A percentile compares a stretch with the other conserved stretches of the same genome.
Evolutionary conservation across 2,888 invertebrate species (phyloP).

Genomic region (Pinctada fucata): DNA sequence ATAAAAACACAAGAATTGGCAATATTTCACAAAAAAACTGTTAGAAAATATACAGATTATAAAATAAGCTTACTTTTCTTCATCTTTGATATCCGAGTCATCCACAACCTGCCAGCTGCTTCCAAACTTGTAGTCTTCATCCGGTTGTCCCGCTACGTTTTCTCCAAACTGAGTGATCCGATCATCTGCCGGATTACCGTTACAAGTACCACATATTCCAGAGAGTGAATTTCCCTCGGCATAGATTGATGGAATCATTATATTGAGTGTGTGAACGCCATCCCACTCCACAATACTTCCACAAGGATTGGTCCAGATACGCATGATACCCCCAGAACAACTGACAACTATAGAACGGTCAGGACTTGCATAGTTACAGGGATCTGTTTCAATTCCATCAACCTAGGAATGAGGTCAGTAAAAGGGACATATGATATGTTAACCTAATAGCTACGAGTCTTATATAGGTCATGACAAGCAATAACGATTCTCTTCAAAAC

Average conservation of each 20-base stretch:
- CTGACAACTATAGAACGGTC: not conserved
- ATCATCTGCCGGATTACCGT: not conserved
- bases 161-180: not conserved
- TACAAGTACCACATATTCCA: not conserved
- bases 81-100: not conserved
- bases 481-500: too few species aligned
- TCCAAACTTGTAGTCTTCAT: not conserved
- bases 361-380: not conserved
- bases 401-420: not conserved
- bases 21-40: too few species aligned
- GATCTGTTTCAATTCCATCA: not conserved
- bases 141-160: not conserved
- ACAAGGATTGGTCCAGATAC: not conserved
- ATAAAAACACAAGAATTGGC: too few species aligned
- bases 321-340: not conserved
- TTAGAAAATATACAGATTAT: not conserved
- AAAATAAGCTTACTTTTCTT: not conserved
- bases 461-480: too few species aligned
- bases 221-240: not conserved
- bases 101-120: not conserved
- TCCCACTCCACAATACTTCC: not conserved
- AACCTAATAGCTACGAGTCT: too few species aligned
- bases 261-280: not conserved
- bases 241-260: not conserved
- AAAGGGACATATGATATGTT: too few species aligned